phyloP scores from a whole-genome alignment of 2,113 vertebrate species.

The Oxygymnocypris stewartii region DNA sequence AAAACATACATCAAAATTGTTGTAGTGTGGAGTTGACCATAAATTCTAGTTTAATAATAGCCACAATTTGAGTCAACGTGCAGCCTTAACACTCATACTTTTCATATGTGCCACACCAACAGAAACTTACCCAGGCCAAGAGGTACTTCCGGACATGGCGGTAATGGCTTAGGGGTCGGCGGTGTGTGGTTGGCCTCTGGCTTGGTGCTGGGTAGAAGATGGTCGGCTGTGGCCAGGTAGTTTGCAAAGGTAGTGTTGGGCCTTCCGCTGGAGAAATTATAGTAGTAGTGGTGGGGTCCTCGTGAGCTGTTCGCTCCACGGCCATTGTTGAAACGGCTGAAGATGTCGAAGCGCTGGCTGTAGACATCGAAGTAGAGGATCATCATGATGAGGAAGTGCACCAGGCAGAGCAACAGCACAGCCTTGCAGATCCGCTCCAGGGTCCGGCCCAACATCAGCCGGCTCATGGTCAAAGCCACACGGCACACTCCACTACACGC shows the following conservation, averaged over 20 bases:
- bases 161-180: constrained; percentile 80
- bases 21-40: background rate
- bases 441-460: constrained; percentile 96
- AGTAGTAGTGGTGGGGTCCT: constrained; percentile 77
- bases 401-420: constrained; percentile 93
- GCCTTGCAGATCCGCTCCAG: constrained; percentile 99
- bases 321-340: constrained; percentile 92
- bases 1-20: background rate
- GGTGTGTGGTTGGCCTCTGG: constrained; percentile 79
- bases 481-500: constrained; percentile 67
- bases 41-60: background rate
- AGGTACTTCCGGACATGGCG: constrained; percentile 89
- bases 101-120: background rate
- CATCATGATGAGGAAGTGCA: constrained; percentile 97
- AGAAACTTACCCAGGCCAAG: constrained; percentile 86
- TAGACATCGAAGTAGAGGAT: constrained; percentile 98
- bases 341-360: constrained; percentile 94
- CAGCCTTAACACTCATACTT: background rate
- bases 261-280: constrained; percentile 79
- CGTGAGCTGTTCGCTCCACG: constrained; percentile 82
- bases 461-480: constrained; percentile 90
- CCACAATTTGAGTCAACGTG: background rate
- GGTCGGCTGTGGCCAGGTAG: constrained; percentile 73
- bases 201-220: constrained; percentile 75
- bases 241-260: constrained; percentile 81